These are phyloP conservation scores for Eurytoma adleriae DNA, from an alignment of 2,888 invertebrate species.

Conservation along the genomic window DNA sequence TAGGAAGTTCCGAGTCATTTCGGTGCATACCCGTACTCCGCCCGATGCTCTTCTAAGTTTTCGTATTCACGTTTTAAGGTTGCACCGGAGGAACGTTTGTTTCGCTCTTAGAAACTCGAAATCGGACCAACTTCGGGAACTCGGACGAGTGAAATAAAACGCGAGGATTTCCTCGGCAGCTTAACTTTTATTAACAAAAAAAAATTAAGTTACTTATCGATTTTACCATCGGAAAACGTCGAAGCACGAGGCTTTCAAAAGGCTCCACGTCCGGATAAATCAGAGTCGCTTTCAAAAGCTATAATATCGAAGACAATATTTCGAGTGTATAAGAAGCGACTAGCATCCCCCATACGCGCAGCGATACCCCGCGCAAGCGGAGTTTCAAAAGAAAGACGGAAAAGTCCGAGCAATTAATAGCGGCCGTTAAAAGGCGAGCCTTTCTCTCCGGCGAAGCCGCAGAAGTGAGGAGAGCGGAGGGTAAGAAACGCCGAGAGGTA, in stretches of 20 bases:
- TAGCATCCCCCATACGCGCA: background rate
- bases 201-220: too few relatives aligned
- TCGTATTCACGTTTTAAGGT: conserved; percentile 35
- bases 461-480: background rate
- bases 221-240: too few relatives aligned
- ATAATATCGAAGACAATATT: conserved; percentile 16
- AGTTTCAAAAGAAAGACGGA: background rate
- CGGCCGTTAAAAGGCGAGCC: background rate
- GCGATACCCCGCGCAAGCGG: conserved; percentile 6
- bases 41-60: conserved; percentile 22
- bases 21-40: background rate
- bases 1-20: conserved; percentile 14
- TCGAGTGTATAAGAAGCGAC: background rate
- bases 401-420: conserved; percentile 4
- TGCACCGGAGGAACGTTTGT: conserved; percentile 23
- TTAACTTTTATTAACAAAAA: background rate
- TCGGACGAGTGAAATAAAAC: conserved; percentile 21
- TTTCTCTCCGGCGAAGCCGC: too few relatives aligned
- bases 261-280: background rate
- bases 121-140: background rate
- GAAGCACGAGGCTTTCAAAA: background rate
- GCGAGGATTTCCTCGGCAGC: conserved; percentile 8
- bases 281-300: background rate
- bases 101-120: conserved; percentile 20
- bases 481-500: conserved; percentile 18